Conservation (phyloP, 2,888 invertebrate genomes). For the Amblyjoppa proteus region DNA sequence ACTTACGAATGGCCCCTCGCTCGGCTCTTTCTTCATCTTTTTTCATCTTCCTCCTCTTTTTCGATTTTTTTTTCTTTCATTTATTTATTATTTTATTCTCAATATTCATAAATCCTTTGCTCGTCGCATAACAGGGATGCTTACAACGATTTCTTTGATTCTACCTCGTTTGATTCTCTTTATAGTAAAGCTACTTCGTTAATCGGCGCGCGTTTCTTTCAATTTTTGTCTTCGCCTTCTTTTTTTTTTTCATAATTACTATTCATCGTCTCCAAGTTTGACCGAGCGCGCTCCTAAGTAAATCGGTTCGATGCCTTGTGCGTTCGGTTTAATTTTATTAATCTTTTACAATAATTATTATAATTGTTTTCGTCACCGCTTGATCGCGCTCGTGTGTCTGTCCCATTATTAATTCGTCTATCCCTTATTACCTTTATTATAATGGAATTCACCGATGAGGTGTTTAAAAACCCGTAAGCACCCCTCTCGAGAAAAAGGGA, state of each 20-base stretch:
- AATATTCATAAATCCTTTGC: conserved; percentile 44
- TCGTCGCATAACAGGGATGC: conserved; percentile 60
- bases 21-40: conserved; percentile 66
- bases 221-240: neutral
- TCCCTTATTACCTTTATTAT: conserved; percentile 6
- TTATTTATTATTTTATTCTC: conserved; percentile 43
- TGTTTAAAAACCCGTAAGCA: conserved; percentile 45
- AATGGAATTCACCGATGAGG: conserved; percentile 22
- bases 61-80: conserved; percentile 37
- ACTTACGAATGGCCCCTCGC: conserved; percentile 76
- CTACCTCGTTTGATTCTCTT: conserved; percentile 44
- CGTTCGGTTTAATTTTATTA: conserved; percentile 52
- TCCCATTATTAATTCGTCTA: neutral
- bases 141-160: conserved; percentile 50
- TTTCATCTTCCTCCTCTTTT: conserved; percentile 29
- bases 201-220: neutral
- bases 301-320: conserved; percentile 67
- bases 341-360: neutral
- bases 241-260: neutral
- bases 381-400: neutral
- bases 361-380: too few relatives aligned
- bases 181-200: conserved; percentile 49
- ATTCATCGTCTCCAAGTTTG: conserved; percentile 2
- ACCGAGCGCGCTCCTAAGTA: conserved; percentile 23
- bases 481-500: conserved; percentile 22